Percentiles rank a stretch among this genome's conserved stretches.
phyloP scores from a whole-genome alignment of 1,140 invertebrate genomes.

The Drosophila rufa region DNA sequence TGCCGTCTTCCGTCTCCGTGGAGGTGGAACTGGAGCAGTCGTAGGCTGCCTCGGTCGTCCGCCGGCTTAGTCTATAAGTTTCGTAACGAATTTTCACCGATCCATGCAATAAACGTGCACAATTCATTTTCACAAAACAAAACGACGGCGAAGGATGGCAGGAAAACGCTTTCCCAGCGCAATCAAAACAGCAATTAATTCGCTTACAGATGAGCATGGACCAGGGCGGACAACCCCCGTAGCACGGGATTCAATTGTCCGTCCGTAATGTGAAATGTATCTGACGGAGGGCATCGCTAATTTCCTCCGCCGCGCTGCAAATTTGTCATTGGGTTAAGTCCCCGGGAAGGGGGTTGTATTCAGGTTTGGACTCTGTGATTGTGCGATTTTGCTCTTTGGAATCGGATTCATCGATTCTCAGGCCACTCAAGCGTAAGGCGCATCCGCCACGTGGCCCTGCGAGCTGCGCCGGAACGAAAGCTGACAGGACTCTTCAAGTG shows the following conservation, averaged over 20 bases:
- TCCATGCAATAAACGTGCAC: constrained; percentile 55
- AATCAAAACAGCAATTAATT: constrained; percentile 83
- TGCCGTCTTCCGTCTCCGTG: constrained; percentile 61
- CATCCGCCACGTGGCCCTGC: constrained; percentile 72
- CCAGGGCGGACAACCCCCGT: constrained; percentile 53
- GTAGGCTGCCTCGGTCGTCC: constrained; percentile 19
- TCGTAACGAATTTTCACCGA: constrained; percentile 78
- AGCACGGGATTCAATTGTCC: constrained; percentile 73
- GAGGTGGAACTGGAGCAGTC: constrained; percentile 75
- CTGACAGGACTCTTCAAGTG: constrained; percentile 67
- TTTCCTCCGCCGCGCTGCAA: constrained; percentile 70
- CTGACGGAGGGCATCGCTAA: constrained; percentile 76
- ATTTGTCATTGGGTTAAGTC: constrained; percentile 72
- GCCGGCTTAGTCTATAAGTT: constrained; percentile 58
- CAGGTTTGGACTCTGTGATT: constrained; percentile 20
- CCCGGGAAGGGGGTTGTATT: constrained; percentile 14
- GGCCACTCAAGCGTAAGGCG: constrained; percentile 70
- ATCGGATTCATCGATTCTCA: constrained; percentile 63
- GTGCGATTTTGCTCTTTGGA: constrained; percentile 8
- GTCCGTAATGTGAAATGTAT: constrained; percentile 82
- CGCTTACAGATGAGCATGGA: constrained; percentile 53
- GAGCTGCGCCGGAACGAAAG: constrained; percentile 57
- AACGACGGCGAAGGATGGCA: constrained; percentile 1
- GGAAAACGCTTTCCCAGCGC: constrained; percentile 65
- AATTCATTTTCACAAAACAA: constrained; percentile 56